These are phyloP conservation scores for Eustalomyia histrio DNA, from an alignment of 2,888 invertebrate genomes.

Conservation along the genomic window DNA sequence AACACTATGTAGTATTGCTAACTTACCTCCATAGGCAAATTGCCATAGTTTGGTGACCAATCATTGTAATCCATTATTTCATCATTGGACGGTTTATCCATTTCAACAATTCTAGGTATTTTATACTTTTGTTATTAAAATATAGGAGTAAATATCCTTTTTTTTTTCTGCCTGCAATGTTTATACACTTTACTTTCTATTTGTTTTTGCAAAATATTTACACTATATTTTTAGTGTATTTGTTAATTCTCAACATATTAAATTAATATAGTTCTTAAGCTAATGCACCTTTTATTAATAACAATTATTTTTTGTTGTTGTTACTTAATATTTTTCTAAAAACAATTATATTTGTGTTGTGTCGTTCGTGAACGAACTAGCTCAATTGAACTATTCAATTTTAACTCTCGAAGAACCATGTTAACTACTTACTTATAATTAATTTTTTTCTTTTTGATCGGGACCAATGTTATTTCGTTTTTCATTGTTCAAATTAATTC, in stretches of 20 bases:
- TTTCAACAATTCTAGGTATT: not conserved
- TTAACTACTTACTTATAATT: no score
- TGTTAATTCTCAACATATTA: slow-evolving; percentile 23
- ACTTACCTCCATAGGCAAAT: slow-evolving; percentile 78
- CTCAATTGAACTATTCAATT: no score
- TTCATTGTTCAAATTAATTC: no score
- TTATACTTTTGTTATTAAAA: no score
- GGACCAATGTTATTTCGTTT: no score
- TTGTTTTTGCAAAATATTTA: not conserved
- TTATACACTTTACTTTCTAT: not conserved
- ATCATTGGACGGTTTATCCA: slow-evolving; percentile 25
- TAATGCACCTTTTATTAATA: slow-evolving; percentile 3
- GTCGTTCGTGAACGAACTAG: no score
- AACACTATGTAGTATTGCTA: not conserved
- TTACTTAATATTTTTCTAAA: slow-evolving; percentile 51
- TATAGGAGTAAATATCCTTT: not conserved
- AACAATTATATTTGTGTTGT: slow-evolving; percentile 35
- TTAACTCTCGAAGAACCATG: no score
- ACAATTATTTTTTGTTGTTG: slow-evolving; percentile 29
- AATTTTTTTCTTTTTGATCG: no score
- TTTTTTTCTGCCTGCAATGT: not conserved
- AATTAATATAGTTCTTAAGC: slow-evolving; percentile 12
- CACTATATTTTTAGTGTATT: slow-evolving; percentile 9
- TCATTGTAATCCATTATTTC: slow-evolving; percentile 64
- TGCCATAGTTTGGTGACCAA: slow-evolving; percentile 72